These are phyloP conservation scores for Siniperca obscura DNA, from an alignment of 2,797 vertebrate genomes.

Conservation along the genomic window DNA sequence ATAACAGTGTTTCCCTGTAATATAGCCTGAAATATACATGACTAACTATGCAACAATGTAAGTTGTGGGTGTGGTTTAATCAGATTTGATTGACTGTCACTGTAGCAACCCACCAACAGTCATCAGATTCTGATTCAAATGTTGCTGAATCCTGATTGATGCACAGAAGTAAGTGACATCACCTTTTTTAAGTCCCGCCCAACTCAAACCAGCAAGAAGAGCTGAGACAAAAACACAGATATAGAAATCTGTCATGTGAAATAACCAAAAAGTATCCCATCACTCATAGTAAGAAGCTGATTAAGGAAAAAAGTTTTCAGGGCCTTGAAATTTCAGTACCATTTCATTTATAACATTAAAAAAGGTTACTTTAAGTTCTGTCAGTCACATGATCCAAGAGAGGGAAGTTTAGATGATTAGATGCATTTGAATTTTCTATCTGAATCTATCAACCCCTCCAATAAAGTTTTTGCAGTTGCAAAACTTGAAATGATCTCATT, in stretches of 20 bases:
- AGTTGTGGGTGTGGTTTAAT: not conserved
- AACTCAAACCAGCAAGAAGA: too few species aligned
- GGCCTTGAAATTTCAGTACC: not conserved
- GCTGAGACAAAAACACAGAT: too few species aligned
- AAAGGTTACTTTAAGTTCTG: not conserved
- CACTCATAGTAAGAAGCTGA: not conserved
- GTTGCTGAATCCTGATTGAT: too few species aligned
- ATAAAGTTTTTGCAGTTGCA: not conserved
- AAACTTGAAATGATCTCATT: not conserved
- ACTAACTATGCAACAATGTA: not conserved
- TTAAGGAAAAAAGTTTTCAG: not conserved
- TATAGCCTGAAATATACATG: not conserved
- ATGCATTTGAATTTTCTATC: not conserved
- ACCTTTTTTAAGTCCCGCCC: not conserved
- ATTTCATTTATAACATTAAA: too few species aligned
- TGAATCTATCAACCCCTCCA: not conserved
- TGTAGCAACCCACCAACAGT: not conserved
- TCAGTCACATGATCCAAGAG: not conserved
- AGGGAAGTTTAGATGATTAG: not conserved
- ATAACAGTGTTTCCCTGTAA: not conserved
- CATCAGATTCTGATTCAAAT: not conserved
- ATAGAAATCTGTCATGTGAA: too few species aligned
- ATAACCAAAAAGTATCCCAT: not conserved
- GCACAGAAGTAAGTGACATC: not conserved
- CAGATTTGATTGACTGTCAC: not conserved